Percentiles rank a stretch among this genome's conserved stretches.
Conservation (phyloP, 2,888 invertebrate species). For the Heteromurus nitidus region DNA sequence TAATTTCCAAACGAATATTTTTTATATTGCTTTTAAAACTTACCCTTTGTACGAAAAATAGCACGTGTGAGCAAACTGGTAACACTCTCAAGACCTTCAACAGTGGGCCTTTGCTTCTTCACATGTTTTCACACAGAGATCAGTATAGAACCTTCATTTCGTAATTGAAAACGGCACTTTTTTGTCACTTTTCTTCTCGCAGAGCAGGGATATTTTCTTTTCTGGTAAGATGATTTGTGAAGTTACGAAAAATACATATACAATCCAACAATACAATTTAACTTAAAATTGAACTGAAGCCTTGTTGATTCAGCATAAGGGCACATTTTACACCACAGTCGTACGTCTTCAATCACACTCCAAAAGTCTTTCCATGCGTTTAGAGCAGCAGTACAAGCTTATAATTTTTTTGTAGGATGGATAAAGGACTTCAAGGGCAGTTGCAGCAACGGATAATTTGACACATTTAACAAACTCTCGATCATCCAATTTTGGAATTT, state of each 20-base stretch:
- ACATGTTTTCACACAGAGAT: conserved; percentile 3
- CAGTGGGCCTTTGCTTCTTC: too few species aligned
- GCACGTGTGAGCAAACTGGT: conserved; percentile 30
- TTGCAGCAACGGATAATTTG: too few species aligned
- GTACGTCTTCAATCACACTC: conserved; percentile 1
- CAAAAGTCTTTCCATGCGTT: background rate
- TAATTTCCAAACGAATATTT: too few species aligned
- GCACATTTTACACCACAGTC: conserved; percentile 41
- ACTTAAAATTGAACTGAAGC: background rate
- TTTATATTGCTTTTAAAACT: too few species aligned
- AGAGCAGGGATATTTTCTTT: background rate
- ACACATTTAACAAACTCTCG: conserved; percentile 29
- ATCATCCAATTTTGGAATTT: background rate
- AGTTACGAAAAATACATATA: background rate
- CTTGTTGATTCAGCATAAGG: conserved; percentile 24
- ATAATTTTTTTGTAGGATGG: background rate
- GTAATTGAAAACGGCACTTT: too few species aligned
- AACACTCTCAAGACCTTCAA: too few species aligned
- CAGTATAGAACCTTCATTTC: too few species aligned
- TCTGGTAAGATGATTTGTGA: background rate
- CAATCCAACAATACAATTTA: conserved; percentile 1
- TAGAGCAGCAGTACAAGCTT: background rate
- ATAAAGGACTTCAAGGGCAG: too few species aligned
- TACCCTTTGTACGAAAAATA: conserved; percentile 31
- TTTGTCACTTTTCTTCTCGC: too few species aligned